Base-by-base conservation (phyloP, 1,140 invertebrate species). In the Hirudo medicinalis region DNA sequence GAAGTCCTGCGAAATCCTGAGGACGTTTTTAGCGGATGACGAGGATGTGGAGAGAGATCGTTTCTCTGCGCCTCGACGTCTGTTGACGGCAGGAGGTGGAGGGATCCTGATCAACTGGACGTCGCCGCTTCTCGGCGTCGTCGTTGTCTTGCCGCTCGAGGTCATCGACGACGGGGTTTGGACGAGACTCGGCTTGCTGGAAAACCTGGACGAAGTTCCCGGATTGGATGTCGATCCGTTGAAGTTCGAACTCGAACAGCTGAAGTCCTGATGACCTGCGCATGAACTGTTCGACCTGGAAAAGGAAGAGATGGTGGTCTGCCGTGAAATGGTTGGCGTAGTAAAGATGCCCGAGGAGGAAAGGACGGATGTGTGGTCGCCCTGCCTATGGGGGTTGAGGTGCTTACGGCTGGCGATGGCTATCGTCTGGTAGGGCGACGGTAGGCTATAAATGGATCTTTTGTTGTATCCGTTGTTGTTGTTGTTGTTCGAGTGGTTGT, bases 381-480 rank as follows among this genome's bases (percentile, higher is more conserved):
- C 11, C 11, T 15, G 29, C 19, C 57, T 63, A 15, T 63, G 57
- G 13, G 22, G 57, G 19, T 22, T 25, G 11, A 49, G 43, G 43
- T 49, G 43, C 57, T 63, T 63, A 15, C 57, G 57, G 11, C 22
- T 63, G 57, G 57, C 57, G 9, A 63, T 22, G 29, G 57, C 57
- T 22, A 63, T 63, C 57, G 57, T 63, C 19, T 63, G 57, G 57
- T 63, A 63, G 22, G 57, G 57, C 3, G 57, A 63, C 4, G 57
- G 57, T 32, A 63, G 57, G 19, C 57, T 63, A 15, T 63, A 22
- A 20, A 63, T 32, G 29, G 57, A 63, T n/a, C 57, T 63, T 11
- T 32, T 63, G 57, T 63, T 63, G 57, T 63, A 63, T 13, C 29
- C 22, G 29, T 63, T 22, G 29, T 63, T 63, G 57, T 60, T 60